These are phyloP conservation scores for Eristalis arbustorum DNA, from an alignment of 2,888 invertebrate species.

Conservation along the genomic window DNA sequence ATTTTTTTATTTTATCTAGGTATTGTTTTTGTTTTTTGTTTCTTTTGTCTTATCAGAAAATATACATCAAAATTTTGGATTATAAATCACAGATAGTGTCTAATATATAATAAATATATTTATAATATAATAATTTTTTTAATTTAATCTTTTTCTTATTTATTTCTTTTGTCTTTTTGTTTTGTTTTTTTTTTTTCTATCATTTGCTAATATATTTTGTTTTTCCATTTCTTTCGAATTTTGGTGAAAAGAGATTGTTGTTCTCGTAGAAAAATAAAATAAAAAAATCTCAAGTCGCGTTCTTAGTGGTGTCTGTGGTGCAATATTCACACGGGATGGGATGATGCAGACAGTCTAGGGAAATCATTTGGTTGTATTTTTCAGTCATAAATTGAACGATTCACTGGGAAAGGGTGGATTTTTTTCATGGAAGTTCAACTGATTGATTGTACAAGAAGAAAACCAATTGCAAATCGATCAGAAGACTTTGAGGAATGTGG, in stretches of 20 bases:
- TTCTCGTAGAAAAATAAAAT: slow-evolving; percentile 38
- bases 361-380: too few species aligned
- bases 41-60: slow-evolving; percentile 77
- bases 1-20: slow-evolving; percentile 71
- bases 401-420: too few species aligned
- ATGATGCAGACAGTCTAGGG: too few species aligned
- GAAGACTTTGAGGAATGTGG: too few species aligned
- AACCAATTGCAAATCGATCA: too few species aligned
- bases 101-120: slow-evolving; percentile 68
- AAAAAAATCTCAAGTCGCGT: not conserved
- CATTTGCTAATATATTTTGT: slow-evolving; percentile 62
- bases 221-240: slow-evolving; percentile 47
- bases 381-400: too few species aligned
- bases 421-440: too few species aligned
- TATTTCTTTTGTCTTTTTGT: slow-evolving; percentile 32
- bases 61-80: slow-evolving; percentile 81
- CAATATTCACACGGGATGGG: too few species aligned
- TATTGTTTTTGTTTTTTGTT: slow-evolving; percentile 68
- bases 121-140: slow-evolving; percentile 63
- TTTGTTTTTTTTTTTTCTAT: slow-evolving; percentile 38
- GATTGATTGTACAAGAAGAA: too few species aligned
- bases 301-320: not conserved
- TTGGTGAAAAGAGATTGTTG: slow-evolving; percentile 61
- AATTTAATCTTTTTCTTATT: not conserved
- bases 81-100: slow-evolving; percentile 81